These are phyloP conservation scores for Serripes groenlandicus DNA, from an alignment of 2,888 invertebrate species.

Conservation along the genomic window DNA sequence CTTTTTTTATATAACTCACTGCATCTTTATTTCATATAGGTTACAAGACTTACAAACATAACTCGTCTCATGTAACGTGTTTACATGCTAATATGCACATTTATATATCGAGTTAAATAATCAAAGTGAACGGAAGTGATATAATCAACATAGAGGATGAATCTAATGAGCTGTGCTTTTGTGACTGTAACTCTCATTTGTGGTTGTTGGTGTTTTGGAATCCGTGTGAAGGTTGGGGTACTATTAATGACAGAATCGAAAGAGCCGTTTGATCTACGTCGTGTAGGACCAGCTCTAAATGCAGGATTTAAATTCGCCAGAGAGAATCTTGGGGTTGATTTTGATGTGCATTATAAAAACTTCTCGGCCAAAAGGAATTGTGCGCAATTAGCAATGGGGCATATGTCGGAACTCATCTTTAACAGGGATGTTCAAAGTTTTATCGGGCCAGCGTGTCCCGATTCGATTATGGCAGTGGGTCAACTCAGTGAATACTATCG, in stretches of 20 bases:
- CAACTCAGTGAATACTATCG: conserved; percentile 63
- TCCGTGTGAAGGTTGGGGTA: conserved; percentile 62
- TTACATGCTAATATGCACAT: too few species aligned
- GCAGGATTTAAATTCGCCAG: conserved; percentile 61
- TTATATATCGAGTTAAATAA: too few species aligned
- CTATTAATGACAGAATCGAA: conserved; percentile 67
- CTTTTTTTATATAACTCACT: too few species aligned
- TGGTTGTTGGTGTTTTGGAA: background rate
- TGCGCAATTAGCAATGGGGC: conserved; percentile 62
- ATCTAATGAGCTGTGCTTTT: too few species aligned
- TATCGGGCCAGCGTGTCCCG: conserved; percentile 71
- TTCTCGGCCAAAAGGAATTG: conserved; percentile 61
- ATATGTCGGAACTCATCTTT: conserved; percentile 65
- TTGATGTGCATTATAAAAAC: conserved; percentile 52
- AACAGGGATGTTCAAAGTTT: conserved; percentile 59
- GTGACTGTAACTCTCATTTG: too few species aligned
- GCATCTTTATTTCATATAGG: too few species aligned
- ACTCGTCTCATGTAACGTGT: too few species aligned
- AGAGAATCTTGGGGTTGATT: conserved; percentile 55
- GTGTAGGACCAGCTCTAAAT: conserved; percentile 64
- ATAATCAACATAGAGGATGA: too few species aligned
- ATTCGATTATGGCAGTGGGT: conserved; percentile 55
- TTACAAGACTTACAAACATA: too few species aligned
- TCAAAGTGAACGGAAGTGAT: too few species aligned
- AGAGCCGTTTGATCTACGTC: conserved; percentile 67